Evolutionary conservation across 2,888 invertebrate genomes (phyloP).

Genomic region (Stenoptilia bipunctidactyla): DNA sequence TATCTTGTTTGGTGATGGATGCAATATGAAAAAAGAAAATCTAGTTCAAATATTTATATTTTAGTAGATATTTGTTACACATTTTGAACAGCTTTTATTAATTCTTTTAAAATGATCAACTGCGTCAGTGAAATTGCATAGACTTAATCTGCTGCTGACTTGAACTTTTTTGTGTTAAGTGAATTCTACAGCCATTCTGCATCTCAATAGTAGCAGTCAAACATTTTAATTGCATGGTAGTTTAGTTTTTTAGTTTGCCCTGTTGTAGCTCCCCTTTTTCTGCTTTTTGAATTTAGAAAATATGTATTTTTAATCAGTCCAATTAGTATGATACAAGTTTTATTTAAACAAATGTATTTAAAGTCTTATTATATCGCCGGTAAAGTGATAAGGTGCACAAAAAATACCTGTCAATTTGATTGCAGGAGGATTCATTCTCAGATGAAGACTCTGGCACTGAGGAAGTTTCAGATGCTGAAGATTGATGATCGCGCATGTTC

Average conservation of each 20-base stretch:
- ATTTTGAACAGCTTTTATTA: no score
- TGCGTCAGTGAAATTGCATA: no score
- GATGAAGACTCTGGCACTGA: constrained; percentile 64
- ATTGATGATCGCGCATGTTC: constrained; percentile 41
- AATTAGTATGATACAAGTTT: neutral
- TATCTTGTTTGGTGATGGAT: no score
- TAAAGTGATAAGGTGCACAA: constrained; percentile 27
- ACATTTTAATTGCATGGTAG: constrained; percentile 43
- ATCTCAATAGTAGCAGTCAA: constrained; percentile 16
- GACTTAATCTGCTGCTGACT: no score
- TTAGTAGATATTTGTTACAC: no score
- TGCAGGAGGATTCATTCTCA: constrained; percentile 68
- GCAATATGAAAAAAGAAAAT: no score
- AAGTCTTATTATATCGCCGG: neutral
- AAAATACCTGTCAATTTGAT: constrained; percentile 56
- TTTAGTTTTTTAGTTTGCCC: constrained; percentile 22
- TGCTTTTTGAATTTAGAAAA: constrained; percentile 53
- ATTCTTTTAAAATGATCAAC: no score
- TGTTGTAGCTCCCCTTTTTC: constrained; percentile 22
- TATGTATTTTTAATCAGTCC: neutral
- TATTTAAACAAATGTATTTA: neutral
- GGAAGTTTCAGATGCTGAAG: constrained; percentile 59
- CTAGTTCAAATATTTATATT: no score
- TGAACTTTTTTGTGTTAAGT: no score
- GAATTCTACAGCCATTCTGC: constrained; percentile 65